Evolutionary conservation across 1,140 invertebrate genomes (phyloP).

Genomic region (Drosophila eugracilis): DNA sequence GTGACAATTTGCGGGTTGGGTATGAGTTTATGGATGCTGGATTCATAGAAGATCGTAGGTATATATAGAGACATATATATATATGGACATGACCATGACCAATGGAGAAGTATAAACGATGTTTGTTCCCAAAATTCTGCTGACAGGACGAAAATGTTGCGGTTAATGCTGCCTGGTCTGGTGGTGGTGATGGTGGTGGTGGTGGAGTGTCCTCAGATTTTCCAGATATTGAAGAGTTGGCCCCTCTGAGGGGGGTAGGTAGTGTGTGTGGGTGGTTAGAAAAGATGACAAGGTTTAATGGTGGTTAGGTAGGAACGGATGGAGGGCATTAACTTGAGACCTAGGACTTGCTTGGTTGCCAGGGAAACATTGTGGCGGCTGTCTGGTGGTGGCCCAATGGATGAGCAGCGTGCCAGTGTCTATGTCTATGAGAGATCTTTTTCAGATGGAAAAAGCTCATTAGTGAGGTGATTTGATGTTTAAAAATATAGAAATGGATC

Average conservation of each 20-base stretch:
- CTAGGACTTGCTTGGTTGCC: slow-evolving; percentile 9
- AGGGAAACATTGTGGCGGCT: slow-evolving; percentile 21
- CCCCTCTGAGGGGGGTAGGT: too few species aligned
- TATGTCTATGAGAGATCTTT: too few species aligned
- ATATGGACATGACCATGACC: slow-evolving; percentile 18
- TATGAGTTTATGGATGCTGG: neutral
- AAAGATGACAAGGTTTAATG: neutral
- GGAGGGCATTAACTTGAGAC: slow-evolving; percentile 5
- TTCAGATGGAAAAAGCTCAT: neutral
- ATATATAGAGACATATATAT: too few species aligned
- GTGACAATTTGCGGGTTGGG: slow-evolving; percentile 20
- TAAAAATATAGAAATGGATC: too few species aligned
- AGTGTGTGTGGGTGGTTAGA: slow-evolving; percentile 4
- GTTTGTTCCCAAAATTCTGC: slow-evolving; percentile 20
- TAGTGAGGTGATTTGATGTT: too few species aligned
- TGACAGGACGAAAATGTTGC: slow-evolving; percentile 36
- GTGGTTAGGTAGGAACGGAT: neutral
- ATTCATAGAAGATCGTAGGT: neutral
- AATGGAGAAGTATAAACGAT: slow-evolving; percentile 12
- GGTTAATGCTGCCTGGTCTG: too few species aligned
- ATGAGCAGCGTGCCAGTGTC: neutral
- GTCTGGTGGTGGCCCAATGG: neutral
- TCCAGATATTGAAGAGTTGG: too few species aligned
- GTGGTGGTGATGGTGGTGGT: too few species aligned
- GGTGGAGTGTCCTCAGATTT: too few species aligned